Conservation (phyloP, 2,113 vertebrate genomes). For the Arothron firmamentum region DNA sequence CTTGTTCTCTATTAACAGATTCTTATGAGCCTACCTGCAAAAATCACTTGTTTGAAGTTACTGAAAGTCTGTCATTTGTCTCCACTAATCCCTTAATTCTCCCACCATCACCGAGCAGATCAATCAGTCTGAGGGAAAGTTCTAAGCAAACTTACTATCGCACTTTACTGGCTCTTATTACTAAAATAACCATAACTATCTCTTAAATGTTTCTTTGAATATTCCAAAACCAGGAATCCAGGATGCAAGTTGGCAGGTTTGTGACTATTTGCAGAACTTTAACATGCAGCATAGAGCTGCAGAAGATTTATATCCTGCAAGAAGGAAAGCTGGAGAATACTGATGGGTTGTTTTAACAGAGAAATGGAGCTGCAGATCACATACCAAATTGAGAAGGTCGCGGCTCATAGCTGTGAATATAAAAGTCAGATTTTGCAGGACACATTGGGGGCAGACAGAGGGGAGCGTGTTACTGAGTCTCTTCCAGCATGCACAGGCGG, state of each 20-base stretch:
- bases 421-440: background rate
- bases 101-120: slow-evolving; percentile 45
- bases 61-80: slow-evolving; percentile 50
- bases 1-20: slow-evolving; percentile 11
- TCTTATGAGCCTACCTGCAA: slow-evolving; percentile 46
- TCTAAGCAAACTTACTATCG: slow-evolving; percentile 35
- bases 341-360: slow-evolving; percentile 2
- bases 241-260: slow-evolving; percentile 4
- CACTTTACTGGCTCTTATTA: slow-evolving; percentile 40
- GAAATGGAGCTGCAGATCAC: background rate
- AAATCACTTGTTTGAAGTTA: slow-evolving; percentile 55
- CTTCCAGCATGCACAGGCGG: too few species aligned
- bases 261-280: background rate
- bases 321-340: slow-evolving; percentile 5
- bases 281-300: background rate
- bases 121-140: slow-evolving; percentile 40
- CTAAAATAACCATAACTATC: slow-evolving; percentile 12
- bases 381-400: slow-evolving; percentile 2
- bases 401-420: background rate
- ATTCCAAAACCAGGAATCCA: background rate
- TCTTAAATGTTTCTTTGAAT: slow-evolving; percentile 3
- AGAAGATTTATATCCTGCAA: background rate
- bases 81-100: slow-evolving; percentile 50
- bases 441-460: too few species aligned
- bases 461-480: too few species aligned